Base-by-base conservation (phyloP, 1,140 invertebrate species). In the Cotesia chilonis region DNA sequence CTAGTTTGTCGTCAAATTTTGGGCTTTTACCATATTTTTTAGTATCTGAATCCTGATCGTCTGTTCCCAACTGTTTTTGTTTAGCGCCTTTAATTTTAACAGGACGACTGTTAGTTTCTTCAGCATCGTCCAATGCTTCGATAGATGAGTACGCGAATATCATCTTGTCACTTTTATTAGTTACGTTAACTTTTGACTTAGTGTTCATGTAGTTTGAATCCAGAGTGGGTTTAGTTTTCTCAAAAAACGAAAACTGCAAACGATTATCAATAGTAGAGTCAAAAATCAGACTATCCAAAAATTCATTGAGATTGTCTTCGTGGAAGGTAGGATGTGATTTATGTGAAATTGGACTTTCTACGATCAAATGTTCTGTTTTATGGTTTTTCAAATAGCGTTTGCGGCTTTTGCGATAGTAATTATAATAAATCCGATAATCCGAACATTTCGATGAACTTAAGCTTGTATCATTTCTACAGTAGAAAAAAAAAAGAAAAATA, bases 21-120 rank as follows among this genome's bases (percentile, higher is more conserved):
- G 85, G 85, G 70, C 85, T 87, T 77, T 87, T 87, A 10, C 85
- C 85, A 65, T 86, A 86, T 35, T 85, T 79, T 64, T 83, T 79
- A 1, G 81, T 81, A 54, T 84, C 83, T 4, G 80, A 79, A 57
- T 86, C 84, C 3, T 81, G 66, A 70, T 86, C 85, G 67, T 82
- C 81, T 41, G 86, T 80, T 36, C 85, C 83, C n/a, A 83, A 61
- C 55, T 83, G 83, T 73, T 84, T 86, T 66, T 86, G 85, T 37
- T 83, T 78, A 0, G 79, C 78, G 2, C 83, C 83, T 63, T 84
- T 83, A 20, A 81, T 76, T 41, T 79, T 82, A 64, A 80, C 83
- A 20, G 77, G 28, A 12, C 78, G 76, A 3, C 79, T 60, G 17
- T 65, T 71, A 51, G 74, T 75, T 10, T 79, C 81, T 6, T 82